Conservation (phyloP, 2,888 invertebrate species). For the Platerodrilus igneus region DNA sequence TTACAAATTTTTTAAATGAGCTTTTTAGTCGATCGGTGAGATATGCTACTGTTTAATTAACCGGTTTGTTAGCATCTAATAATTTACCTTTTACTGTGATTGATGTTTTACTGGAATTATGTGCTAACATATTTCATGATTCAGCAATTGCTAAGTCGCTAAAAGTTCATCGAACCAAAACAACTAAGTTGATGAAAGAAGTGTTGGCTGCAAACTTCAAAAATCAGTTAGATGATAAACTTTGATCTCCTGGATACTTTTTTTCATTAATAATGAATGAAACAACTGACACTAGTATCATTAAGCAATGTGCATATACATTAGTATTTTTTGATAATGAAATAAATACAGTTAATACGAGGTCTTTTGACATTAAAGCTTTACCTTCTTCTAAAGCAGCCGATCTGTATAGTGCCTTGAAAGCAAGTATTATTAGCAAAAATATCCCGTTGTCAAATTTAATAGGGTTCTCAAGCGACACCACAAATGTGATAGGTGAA, state of each 20-base stretch:
- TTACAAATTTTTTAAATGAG: too few species aligned
- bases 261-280: constrained; percentile 5
- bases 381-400: neutral
- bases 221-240: too few species aligned
- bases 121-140: neutral
- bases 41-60: too few species aligned
- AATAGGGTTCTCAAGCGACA: constrained; percentile 35
- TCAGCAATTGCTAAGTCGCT: neutral
- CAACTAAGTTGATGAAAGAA: neutral
- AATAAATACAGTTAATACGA: neutral
- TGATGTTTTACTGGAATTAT: neutral
- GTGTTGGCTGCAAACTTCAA: neutral
- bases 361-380: neutral
- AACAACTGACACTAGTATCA: neutral
- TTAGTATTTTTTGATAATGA: neutral
- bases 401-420: neutral
- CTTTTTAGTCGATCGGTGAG: too few species aligned
- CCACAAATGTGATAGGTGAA: constrained; percentile 35
- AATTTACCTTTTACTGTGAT: constrained; percentile 1
- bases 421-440: neutral
- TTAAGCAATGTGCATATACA: constrained; percentile 3
- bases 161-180: constrained; percentile 1
- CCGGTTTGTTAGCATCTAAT: neutral
- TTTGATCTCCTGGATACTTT: too few species aligned
- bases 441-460: constrained; percentile 18